Evolutionary conservation across 2,113 vertebrate species (phyloP), one percentile per base, ranked within the genome.

Genomic region (Camelus dromedarius): DNA sequence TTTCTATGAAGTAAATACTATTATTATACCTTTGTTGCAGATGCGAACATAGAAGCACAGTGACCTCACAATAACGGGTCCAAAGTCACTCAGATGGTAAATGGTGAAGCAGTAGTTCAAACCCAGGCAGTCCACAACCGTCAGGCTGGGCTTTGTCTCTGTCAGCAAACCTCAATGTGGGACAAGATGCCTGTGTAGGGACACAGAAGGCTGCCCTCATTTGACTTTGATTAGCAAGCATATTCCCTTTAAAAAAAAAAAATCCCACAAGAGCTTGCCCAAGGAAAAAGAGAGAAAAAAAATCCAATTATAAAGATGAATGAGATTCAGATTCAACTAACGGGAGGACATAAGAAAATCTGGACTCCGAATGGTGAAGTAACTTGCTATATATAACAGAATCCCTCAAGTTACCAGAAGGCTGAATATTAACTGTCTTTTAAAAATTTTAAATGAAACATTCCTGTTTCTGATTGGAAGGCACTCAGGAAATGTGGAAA

Each of bases 301-400:
- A 96, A 70, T 56, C 54, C 72, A 85, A 72, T 93, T 91, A 92
- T 75, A 91, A 89, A 89, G 73, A 81, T 72, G 48, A 93, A 93
- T 95, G 72, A 70, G 64, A 81, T 89, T 85, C 73, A 76, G 15
- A 81, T 66, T 15, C 64, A 67, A 32, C n/a, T 70, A 64, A 58
- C 14, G 35, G 13, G n/a, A 95, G 28, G 58, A 60, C 67, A 60
- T 80, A 70, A 60, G 56, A 50, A 82, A 64, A 62, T 24, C 6
- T 35, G 62, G 28, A 22, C 24, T 89, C 3, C 82, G 83, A 89
- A 58, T 72, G 28, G 18, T 62, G 69, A 69, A 69, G 19, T 81
- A 24, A 77, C 89, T 85, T 92, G 28, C 19, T 64, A 38, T 46
- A 28, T 26, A n/a, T 22, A 92, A 64, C 1, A 56, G 32, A 76